phyloP scores from a whole-genome alignment of 2,797 vertebrate species.

The Crenuchus spilurus region DNA sequence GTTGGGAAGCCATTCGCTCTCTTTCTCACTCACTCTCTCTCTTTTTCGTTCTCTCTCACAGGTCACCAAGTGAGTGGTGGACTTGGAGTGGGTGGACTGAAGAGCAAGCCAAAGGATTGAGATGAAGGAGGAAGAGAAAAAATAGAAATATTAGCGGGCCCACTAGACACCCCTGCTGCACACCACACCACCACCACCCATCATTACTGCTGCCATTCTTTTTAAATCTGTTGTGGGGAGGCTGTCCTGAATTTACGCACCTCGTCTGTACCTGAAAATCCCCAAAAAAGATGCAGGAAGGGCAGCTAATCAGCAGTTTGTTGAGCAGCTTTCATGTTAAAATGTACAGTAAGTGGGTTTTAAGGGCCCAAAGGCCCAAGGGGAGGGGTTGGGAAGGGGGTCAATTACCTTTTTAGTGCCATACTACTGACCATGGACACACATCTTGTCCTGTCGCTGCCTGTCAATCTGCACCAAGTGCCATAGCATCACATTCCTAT shows the following conservation, averaged over 20 bases:
- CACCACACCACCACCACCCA: constrained; percentile 45
- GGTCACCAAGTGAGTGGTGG: constrained; percentile 66
- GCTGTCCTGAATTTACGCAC: constrained; percentile 59
- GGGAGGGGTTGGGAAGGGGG: constrained; percentile 21
- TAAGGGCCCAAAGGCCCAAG: constrained; percentile 44
- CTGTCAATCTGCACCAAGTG: constrained; percentile 81
- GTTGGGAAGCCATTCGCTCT: constrained; percentile 55
- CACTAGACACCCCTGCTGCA: constrained; percentile 49
- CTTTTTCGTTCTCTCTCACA: constrained; percentile 50
- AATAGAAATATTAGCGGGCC: constrained; percentile 54
- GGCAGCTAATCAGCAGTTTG: constrained; percentile 53
- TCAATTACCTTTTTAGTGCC: constrained; percentile 63
- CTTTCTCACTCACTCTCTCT: constrained; percentile 22
- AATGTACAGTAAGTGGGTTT: constrained; percentile 65
- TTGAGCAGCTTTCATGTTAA: constrained; percentile 60
- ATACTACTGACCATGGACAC: constrained; percentile 82
- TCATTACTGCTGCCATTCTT: constrained; percentile 29
- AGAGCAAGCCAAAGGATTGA: constrained; percentile 24
- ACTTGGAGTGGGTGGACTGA: constrained; percentile 53
- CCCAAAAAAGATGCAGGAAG: constrained; percentile 47
- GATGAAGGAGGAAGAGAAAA: constrained; percentile 42
- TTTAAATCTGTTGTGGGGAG: constrained; percentile 50
- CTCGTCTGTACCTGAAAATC: too few relatives aligned
- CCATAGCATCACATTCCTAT: constrained; percentile 80
- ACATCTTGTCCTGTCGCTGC: constrained; percentile 54